Evolutionary conservation across 2,797 vertebrate genomes (phyloP).

Genomic region (Molossus molossus): DNA sequence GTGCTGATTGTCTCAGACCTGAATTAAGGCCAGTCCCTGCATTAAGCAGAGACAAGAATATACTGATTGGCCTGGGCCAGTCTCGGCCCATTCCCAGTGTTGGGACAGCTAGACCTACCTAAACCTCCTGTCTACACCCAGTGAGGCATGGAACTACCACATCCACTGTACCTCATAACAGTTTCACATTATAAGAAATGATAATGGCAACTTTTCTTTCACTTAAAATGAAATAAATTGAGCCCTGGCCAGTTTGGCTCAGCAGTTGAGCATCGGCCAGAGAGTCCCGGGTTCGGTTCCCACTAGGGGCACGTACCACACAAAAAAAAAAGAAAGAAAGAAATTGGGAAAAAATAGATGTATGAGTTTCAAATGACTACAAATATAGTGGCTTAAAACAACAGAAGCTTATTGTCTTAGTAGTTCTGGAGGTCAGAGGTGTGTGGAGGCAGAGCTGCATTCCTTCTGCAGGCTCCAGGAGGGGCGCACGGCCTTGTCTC

Average conservation of each 20-base stretch:
- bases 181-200: neutral
- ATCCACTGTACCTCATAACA: neutral
- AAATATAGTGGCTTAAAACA: neutral
- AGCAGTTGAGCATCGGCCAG: too few relatives aligned
- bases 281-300: too few relatives aligned
- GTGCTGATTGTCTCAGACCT: neutral
- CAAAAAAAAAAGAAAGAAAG: too few relatives aligned
- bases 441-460: neutral
- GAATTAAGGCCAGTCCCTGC: neutral
- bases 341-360: neutral
- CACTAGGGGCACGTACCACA: too few relatives aligned
- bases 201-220: neutral
- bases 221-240: constrained; percentile 26
- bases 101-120: neutral
- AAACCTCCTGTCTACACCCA: neutral
- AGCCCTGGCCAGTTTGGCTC: too few relatives aligned
- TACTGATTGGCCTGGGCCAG: neutral
- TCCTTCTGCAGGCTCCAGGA: neutral
- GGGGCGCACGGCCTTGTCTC: neutral
- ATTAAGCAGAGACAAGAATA: neutral
- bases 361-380: constrained; percentile 10
- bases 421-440: neutral
- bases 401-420: neutral
- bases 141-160: neutral
- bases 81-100: neutral